Conservation (phyloP, 2,888 invertebrate species). For the Lithophane socia region DNA sequence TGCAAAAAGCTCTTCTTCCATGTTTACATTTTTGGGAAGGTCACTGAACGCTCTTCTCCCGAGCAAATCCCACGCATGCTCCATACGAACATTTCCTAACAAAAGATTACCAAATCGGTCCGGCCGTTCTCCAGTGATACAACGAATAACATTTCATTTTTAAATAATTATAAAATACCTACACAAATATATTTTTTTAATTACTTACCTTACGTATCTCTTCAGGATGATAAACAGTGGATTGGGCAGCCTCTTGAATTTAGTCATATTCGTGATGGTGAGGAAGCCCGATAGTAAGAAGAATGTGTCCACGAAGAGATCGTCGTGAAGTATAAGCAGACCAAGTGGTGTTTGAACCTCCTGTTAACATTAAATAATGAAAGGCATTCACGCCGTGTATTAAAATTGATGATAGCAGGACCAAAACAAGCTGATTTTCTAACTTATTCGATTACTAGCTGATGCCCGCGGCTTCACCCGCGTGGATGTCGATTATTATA, state of each 20-base stretch:
- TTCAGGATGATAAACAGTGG: conserved; percentile 88
- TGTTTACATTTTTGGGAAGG: too few relatives aligned
- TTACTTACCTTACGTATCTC: conserved; percentile 91
- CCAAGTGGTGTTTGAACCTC: conserved; percentile 71
- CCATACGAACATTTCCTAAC: too few relatives aligned
- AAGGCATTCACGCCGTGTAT: background rate
- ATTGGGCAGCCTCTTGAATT: conserved; percentile 79
- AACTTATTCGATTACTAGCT: too few relatives aligned
- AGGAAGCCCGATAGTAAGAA: conserved; percentile 91
- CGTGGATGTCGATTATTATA: too few relatives aligned
- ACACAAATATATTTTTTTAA: background rate
- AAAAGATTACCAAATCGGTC: too few relatives aligned
- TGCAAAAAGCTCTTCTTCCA: too few relatives aligned
- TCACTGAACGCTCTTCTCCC: too few relatives aligned
- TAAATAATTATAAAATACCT: background rate
- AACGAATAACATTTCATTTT: too few relatives aligned
- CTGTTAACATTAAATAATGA: conserved; percentile 71
- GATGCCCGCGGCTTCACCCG: too few relatives aligned
- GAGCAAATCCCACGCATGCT: too few relatives aligned
- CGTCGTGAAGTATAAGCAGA: conserved; percentile 90
- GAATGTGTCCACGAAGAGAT: conserved; percentile 92
- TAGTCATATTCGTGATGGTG: conserved; percentile 85
- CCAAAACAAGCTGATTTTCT: too few relatives aligned
- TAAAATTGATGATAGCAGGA: background rate
- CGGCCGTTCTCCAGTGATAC: too few relatives aligned